Conservation (phyloP, 2,888 invertebrate genomes). For the Entomobrya proxima region DNA sequence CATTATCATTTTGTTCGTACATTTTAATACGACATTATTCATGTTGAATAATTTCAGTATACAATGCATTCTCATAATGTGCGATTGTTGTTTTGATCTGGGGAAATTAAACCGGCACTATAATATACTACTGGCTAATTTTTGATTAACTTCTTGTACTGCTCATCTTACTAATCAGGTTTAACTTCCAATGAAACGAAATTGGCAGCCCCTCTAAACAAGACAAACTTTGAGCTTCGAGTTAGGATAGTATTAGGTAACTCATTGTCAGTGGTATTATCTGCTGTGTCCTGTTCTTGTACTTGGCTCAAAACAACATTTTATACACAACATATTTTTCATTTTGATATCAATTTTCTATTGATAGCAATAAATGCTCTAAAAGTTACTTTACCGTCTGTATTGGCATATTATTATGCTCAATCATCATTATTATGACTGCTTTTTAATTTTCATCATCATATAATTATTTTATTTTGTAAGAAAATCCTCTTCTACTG, state of each 20-base stretch:
- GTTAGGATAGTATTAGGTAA: too few relatives aligned
- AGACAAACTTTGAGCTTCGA: too few relatives aligned
- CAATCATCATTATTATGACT: slow-evolving; percentile 15
- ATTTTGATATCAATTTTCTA: not conserved
- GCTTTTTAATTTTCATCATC: not conserved
- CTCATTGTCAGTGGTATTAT: too few relatives aligned
- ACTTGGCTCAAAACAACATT: not conserved
- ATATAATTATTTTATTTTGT: not conserved
- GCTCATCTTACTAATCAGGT: slow-evolving; percentile 17
- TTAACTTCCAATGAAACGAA: slow-evolving; percentile 2
- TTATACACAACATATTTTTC: not conserved
- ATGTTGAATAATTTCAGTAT: too few relatives aligned
- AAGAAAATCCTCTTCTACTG: not conserved
- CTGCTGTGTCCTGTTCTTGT: not conserved
- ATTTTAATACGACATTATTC: too few relatives aligned
- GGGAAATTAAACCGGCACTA: too few relatives aligned
- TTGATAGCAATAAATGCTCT: not conserved
- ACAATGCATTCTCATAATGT: not conserved
- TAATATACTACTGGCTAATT: slow-evolving; percentile 11
- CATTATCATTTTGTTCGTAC: too few relatives aligned
- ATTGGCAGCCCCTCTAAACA: too few relatives aligned
- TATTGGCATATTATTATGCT: slow-evolving; percentile 12
- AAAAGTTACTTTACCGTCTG: not conserved
- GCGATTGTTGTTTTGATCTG: too few relatives aligned
- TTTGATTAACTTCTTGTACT: not conserved